A percentile compares a stretch with the other conserved stretches of the same genome.
Evolutionary conservation across 1,140 invertebrate species (phyloP).

Genomic region (Cydia amplana): DNA sequence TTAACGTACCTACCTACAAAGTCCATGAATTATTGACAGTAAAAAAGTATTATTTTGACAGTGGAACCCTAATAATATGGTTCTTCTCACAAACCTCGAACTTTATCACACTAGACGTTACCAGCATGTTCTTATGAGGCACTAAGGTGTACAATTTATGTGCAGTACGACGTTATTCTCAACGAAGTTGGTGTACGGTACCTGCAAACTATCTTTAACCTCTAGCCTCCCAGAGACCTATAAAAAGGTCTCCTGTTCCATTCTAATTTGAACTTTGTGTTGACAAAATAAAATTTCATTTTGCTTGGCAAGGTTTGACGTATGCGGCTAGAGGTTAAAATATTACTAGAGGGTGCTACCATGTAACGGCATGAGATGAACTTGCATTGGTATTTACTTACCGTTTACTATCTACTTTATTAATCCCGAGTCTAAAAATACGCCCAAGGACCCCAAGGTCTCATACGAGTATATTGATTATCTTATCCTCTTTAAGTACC

Average conservation of each 20-base stretch:
- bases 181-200: background rate
- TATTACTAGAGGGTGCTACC: background rate
- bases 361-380: conserved; percentile 1
- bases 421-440: background rate
- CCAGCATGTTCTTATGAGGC: conserved; percentile 5
- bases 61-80: background rate
- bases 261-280: too few species aligned
- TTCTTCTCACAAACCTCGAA: conserved; percentile 6
- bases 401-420: conserved; percentile 3
- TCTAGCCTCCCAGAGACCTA: too few species aligned
- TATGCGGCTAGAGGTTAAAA: too few species aligned
- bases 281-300: too few species aligned
- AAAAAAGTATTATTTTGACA: background rate
- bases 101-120: conserved; percentile 18
- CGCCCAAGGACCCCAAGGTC: too few species aligned
- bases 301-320: too few species aligned
- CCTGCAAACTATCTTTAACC: background rate
- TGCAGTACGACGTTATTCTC: background rate
- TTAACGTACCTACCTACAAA: too few species aligned
- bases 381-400: background rate
- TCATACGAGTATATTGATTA: too few species aligned
- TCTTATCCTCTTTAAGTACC: too few species aligned
- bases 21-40: background rate
- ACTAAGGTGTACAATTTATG: conserved; percentile 15
- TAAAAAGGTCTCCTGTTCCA: too few species aligned